phyloP scores from a whole-genome alignment of 2,888 invertebrate genomes.

The Callyntrura sp. region DNA sequence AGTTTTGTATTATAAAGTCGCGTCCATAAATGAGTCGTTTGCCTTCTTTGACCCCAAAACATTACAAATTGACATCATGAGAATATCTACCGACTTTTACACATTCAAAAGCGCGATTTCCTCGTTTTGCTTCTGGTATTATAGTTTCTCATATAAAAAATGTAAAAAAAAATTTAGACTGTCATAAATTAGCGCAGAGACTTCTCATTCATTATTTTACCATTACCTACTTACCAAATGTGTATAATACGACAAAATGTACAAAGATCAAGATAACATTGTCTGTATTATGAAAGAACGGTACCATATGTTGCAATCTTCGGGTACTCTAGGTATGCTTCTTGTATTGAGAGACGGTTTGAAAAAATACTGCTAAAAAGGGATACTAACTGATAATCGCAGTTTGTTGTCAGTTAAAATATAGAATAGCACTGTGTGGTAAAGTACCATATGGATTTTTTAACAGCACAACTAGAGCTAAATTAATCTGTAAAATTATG shows the following conservation, averaged over 20 bases:
- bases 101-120: slow-evolving; percentile 42
- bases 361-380: too few species aligned
- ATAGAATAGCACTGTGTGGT: too few species aligned
- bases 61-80: slow-evolving; percentile 53
- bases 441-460: not conserved
- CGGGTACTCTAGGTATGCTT: too few species aligned
- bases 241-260: not conserved
- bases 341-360: too few species aligned
- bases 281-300: not conserved
- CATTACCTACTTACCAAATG: not conserved
- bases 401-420: too few species aligned
- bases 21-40: slow-evolving; percentile 15
- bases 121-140: slow-evolving; percentile 54
- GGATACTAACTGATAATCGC: too few species aligned
- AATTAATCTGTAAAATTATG: not conserved
- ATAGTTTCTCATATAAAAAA: slow-evolving; percentile 30
- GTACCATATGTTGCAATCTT: not conserved
- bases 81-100: slow-evolving; percentile 44
- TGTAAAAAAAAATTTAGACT: not conserved
- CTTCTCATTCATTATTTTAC: slow-evolving; percentile 16
- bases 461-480: not conserved
- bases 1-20: not conserved
- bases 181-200: not conserved
- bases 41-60: slow-evolving; percentile 53
- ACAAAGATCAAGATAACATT: slow-evolving; percentile 1